Percentiles rank a stretch among this genome's conserved stretches.
These are phyloP conservation scores for Dynastes tityus DNA, from an alignment of 2,888 invertebrate species.

Conservation along the genomic window DNA sequence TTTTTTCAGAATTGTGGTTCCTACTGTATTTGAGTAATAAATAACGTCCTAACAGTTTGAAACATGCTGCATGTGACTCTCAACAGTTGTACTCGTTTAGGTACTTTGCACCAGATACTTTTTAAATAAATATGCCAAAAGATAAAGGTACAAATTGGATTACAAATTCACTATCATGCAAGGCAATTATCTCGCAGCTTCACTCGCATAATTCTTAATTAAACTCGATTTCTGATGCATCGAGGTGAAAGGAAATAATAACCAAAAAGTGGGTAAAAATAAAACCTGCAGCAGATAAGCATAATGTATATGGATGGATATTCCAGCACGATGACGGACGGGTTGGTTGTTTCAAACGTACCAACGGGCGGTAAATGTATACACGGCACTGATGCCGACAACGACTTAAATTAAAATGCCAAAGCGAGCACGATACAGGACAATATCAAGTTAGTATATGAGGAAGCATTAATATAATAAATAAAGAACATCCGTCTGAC, in stretches of 20 bases:
- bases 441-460: slow-evolving; percentile 49
- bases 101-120: too few relatives aligned
- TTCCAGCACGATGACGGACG: neutral
- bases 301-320: neutral
- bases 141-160: neutral
- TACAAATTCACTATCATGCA: slow-evolving; percentile 1
- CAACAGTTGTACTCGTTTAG: too few relatives aligned
- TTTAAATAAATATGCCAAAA: too few relatives aligned
- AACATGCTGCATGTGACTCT: too few relatives aligned
- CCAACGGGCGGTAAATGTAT: neutral
- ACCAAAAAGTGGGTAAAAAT: neutral
- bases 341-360: neutral
- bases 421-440: slow-evolving; percentile 37
- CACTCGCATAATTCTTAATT: slow-evolving; percentile 6
- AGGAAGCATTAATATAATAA: slow-evolving; percentile 52
- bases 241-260: neutral
- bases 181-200: neutral
- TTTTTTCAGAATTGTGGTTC: too few relatives aligned
- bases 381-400: slow-evolving; percentile 26
- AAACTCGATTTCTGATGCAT: neutral
- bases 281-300: neutral
- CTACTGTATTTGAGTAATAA: too few relatives aligned
- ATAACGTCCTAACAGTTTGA: too few relatives aligned
- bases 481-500: slow-evolving; percentile 51
- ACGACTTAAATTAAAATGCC: slow-evolving; percentile 38